A percentile compares a stretch with the other conserved stretches of the same genome.
Evolutionary conservation across 1,140 invertebrate genomes (phyloP).

Genomic region (Apolygus lucorum): DNA sequence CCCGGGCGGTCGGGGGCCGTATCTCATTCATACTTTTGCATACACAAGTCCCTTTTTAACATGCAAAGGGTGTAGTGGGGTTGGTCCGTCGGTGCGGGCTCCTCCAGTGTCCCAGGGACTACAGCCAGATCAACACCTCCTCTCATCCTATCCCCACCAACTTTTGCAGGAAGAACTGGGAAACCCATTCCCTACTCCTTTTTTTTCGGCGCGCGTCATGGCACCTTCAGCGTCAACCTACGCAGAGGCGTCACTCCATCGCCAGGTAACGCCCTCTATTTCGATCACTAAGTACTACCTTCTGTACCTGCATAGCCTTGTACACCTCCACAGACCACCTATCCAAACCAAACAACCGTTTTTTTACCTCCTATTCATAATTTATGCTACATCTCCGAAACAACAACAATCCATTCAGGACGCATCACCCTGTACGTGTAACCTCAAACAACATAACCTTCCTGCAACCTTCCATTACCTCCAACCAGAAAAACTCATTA

Average conservation of each 20-base stretch:
- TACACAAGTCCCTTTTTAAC: constrained; percentile 37
- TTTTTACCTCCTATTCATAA: no score
- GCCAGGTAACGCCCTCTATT: constrained; percentile 1
- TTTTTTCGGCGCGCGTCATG: background rate
- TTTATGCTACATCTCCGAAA: no score
- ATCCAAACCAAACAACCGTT: no score
- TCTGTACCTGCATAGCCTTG: no score
- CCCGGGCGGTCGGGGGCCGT: constrained; percentile 22
- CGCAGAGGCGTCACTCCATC: background rate
- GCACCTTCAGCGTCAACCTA: background rate
- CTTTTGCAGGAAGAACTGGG: background rate
- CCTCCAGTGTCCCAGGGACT: constrained; percentile 27
- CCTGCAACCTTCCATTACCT: no score
- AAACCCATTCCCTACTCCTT: background rate
- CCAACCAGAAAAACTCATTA: no score
- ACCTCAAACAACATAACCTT: no score
- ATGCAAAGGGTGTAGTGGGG: constrained; percentile 34
- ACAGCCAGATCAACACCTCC: constrained; percentile 24
- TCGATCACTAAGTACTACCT: no score
- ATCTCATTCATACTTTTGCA: constrained; percentile 37
- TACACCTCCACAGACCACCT: no score
- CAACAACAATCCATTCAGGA: no score
- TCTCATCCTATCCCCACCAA: background rate
- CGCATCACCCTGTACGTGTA: no score
- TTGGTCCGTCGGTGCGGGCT: constrained; percentile 18